A percentile compares a stretch with the other conserved stretches of the same genome.
Evolutionary conservation across 2,113 vertebrate species (phyloP).

Genomic region (Sinocyclocheilus anophthalmus): DNA sequence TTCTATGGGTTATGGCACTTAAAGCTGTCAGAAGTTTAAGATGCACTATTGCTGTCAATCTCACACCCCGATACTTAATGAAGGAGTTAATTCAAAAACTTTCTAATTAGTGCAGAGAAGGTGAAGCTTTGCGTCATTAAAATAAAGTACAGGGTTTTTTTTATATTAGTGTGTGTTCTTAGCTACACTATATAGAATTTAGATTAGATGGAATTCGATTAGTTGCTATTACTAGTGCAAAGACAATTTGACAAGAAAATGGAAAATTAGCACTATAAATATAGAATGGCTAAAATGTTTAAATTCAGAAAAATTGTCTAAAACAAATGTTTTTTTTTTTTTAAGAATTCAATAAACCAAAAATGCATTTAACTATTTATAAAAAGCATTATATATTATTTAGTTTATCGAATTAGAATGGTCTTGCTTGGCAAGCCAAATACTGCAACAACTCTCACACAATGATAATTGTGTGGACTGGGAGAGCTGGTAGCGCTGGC

Average conservation of each 20-base stretch:
- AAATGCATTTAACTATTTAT: neutral
- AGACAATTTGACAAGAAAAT: neutral
- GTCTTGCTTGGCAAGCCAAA: slow-evolving; percentile 31
- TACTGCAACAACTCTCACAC: slow-evolving; percentile 4
- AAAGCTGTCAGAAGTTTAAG: slow-evolving; percentile 77
- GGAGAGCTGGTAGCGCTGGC: slow-evolving; percentile 79
- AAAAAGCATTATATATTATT: neutral
- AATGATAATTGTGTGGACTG: slow-evolving; percentile 86
- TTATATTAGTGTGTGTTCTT: neutral
- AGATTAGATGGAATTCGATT: neutral
- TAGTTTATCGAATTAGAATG: neutral
- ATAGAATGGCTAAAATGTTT: neutral
- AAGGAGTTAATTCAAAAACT: slow-evolving; percentile 52
- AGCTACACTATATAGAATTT: neutral
- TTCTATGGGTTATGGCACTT: slow-evolving; percentile 82
- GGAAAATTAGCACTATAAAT: neutral
- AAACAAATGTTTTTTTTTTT: neutral
- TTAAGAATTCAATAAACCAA: neutral
- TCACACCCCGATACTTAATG: slow-evolving; percentile 50
- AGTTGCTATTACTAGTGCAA: neutral
- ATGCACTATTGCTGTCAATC: slow-evolving; percentile 68
- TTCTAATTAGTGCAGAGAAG: slow-evolving; percentile 56
- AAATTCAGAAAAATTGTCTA: neutral
- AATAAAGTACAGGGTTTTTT: slow-evolving; percentile 22
- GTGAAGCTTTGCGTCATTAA: slow-evolving; percentile 46